Percentiles rank a stretch among this genome's conserved stretches.
Conservation (phyloP, 2,113 vertebrate genomes). For the Clarias magur region DNA sequence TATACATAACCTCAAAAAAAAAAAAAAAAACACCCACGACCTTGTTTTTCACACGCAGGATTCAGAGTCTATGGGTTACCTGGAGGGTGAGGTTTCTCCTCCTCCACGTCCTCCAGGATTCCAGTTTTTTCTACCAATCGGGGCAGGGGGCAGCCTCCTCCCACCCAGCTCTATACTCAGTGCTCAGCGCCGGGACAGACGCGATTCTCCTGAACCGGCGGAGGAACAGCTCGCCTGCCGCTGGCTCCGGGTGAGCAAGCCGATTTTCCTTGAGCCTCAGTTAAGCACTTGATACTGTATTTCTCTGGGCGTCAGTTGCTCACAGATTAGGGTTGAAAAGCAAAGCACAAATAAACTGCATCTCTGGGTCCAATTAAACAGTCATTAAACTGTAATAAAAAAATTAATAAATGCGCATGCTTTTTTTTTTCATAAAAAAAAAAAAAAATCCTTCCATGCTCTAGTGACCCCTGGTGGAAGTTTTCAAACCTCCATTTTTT, state of each 20-base stretch:
- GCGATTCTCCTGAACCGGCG: constrained; percentile 76
- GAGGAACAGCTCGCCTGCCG: constrained; percentile 87
- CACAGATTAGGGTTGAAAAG: not conserved
- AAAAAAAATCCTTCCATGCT: not conserved
- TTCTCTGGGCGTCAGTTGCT: not conserved
- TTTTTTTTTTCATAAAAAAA: not conserved
- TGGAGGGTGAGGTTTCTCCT: constrained; percentile 78
- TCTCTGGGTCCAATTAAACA: not conserved
- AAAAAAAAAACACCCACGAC: too few species aligned
- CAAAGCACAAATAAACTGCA: not conserved
- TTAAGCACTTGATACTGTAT: not conserved
- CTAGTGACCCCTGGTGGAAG: not conserved
- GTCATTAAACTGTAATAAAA: not conserved
- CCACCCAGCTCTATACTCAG: constrained; percentile 82
- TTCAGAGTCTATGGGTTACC: constrained; percentile 72
- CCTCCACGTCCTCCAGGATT: constrained; percentile 64
- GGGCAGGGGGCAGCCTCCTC: constrained; percentile 75
- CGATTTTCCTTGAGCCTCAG: too few species aligned
- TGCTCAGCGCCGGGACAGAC: constrained; percentile 76
- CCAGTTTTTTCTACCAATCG: constrained; percentile 85
- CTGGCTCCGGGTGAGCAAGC: constrained; percentile 82
- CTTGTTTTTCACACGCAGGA: constrained; percentile 69
- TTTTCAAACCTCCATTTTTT: not conserved
- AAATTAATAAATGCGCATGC: not conserved
- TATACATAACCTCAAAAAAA: not conserved